These are phyloP conservation scores for Tenrec ecaudatus DNA, from an alignment of 2,113 vertebrate species.

Conservation along the genomic window DNA sequence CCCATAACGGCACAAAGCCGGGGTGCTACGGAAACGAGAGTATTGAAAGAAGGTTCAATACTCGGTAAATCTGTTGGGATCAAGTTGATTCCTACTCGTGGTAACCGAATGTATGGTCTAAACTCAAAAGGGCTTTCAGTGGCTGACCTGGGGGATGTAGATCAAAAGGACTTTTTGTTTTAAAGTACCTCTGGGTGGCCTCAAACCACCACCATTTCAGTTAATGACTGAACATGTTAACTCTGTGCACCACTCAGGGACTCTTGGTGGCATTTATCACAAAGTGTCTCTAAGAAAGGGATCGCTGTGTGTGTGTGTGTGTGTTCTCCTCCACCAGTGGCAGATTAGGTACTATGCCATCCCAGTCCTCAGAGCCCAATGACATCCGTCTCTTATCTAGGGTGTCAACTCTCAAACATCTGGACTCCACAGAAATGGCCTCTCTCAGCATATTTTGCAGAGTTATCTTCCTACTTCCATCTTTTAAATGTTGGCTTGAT, in stretches of 20 bases:
- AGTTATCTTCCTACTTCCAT: not conserved
- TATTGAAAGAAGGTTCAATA: conserved; percentile 20
- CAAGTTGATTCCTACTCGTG: not conserved
- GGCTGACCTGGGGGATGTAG: not conserved
- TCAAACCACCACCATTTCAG: not conserved
- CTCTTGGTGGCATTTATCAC: not conserved
- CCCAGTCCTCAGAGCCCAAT: not conserved
- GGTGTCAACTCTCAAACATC: not conserved
- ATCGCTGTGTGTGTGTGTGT: not conserved
- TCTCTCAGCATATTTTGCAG: not conserved
- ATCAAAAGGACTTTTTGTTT: not conserved
- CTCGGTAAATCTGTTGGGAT: not conserved
- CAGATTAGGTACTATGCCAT: not conserved
- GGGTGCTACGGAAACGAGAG: not conserved
- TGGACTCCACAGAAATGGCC: not conserved
- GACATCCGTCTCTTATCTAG: not conserved
- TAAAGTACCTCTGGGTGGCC: not conserved
- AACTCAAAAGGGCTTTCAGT: not conserved
- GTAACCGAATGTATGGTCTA: not conserved
- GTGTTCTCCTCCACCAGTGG: not conserved
- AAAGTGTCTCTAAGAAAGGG: not conserved
- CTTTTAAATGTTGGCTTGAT: not conserved
- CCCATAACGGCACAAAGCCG: not conserved
- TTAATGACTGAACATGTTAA: not conserved
- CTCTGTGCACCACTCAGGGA: not conserved